Percentiles rank a stretch among this genome's conserved stretches.
These are phyloP conservation scores for Andrena minutula DNA, from an alignment of 2,888 invertebrate species.

Conservation along the genomic window DNA sequence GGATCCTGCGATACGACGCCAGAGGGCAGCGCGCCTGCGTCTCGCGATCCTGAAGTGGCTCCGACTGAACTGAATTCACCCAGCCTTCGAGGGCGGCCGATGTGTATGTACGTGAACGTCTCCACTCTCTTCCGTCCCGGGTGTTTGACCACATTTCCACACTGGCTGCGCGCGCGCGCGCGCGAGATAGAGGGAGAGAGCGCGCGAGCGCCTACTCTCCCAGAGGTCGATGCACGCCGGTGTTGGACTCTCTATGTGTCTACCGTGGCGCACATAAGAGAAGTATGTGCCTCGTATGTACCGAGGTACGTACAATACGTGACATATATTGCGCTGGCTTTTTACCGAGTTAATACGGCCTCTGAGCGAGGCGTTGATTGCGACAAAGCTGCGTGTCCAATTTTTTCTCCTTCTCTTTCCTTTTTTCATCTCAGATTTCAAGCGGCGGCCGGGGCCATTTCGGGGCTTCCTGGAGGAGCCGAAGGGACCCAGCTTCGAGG, in stretches of 20 bases:
- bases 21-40: slow-evolving; percentile 74
- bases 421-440: slow-evolving; percentile 19
- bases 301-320: slow-evolving; percentile 55
- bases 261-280: slow-evolving; percentile 46
- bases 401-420: slow-evolving; percentile 16
- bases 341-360: slow-evolving; percentile 59
- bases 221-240: slow-evolving; percentile 61
- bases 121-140: slow-evolving; percentile 22
- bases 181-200: too few species aligned
- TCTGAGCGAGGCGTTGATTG: slow-evolving; percentile 47
- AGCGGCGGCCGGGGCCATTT: not conserved
- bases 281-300: slow-evolving; percentile 50
- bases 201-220: slow-evolving; percentile 5
- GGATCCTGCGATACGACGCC: slow-evolving; percentile 72
- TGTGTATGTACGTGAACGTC: slow-evolving; percentile 40
- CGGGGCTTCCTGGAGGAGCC: not conserved
- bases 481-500: not conserved
- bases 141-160: slow-evolving; percentile 65
- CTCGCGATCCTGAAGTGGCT: slow-evolving; percentile 61
- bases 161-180: slow-evolving; percentile 30
- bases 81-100: slow-evolving; percentile 12
- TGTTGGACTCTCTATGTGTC: slow-evolving; percentile 61
- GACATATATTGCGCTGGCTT: slow-evolving; percentile 59
- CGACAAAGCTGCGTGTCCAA: slow-evolving; percentile 48
- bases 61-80: slow-evolving; percentile 62